Evolutionary conservation across 2,888 invertebrate genomes (phyloP).

Genomic region (Rhyacophila evoluta): DNA sequence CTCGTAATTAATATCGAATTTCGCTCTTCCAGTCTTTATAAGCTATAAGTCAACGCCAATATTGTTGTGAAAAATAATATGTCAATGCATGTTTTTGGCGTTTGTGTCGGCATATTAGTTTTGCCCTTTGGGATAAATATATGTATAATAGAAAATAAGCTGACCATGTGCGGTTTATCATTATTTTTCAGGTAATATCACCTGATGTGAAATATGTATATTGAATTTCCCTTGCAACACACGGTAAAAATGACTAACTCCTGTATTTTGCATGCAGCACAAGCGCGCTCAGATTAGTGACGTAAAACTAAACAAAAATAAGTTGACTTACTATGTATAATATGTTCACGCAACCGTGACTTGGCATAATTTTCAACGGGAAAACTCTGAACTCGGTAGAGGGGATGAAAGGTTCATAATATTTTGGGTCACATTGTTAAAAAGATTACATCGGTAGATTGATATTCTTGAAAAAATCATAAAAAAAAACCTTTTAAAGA

Average conservation of each 20-base stretch:
- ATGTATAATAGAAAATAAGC: no score
- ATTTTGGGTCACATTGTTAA: neutral
- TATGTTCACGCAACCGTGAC: neutral
- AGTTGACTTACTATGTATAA: no score
- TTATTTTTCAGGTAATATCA: no score
- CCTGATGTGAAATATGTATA: neutral
- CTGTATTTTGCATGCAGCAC: neutral
- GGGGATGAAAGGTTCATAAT: neutral
- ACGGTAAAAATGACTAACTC: neutral
- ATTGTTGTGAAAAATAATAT: no score
- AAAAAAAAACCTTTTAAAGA: slow-evolving; percentile 6
- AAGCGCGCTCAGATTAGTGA: neutral
- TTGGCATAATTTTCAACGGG: neutral
- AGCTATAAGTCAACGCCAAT: no score
- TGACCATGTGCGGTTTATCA: no score
- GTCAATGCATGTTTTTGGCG: no score
- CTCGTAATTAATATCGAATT: no score
- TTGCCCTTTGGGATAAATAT: no score
- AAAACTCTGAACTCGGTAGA: neutral
- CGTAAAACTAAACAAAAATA: neutral
- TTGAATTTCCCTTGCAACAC: neutral
- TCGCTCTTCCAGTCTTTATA: no score
- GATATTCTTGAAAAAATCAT: neutral
- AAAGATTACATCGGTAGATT: neutral
- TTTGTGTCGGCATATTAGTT: no score